Conservation (phyloP, 2,888 invertebrate species). For the Chironomus riparius region DNA sequence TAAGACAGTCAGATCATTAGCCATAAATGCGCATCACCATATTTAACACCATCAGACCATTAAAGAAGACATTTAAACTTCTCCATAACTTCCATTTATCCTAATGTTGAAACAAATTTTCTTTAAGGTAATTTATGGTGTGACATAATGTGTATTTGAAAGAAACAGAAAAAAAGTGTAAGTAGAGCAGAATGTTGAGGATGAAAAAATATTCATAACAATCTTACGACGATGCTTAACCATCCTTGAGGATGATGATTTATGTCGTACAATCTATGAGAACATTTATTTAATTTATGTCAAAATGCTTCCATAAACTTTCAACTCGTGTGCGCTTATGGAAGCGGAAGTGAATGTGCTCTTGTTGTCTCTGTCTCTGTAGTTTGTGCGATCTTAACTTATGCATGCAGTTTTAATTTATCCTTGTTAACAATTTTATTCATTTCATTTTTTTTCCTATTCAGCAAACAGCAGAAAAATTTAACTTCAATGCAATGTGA, state of each 20-base stretch:
- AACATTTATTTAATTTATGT: conserved; percentile 24
- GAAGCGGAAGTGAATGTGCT: background rate
- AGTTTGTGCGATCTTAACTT: background rate
- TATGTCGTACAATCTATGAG: conserved; percentile 20
- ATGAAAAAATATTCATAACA: conserved; percentile 7
- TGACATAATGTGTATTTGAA: background rate
- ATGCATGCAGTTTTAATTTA: background rate
- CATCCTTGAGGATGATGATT: conserved; percentile 18
- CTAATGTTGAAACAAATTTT: background rate
- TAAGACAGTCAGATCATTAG: too few species aligned
- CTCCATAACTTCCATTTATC: too few species aligned
- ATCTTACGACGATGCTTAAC: conserved; percentile 4
- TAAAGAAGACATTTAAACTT: too few species aligned
- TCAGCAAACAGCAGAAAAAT: too few species aligned
- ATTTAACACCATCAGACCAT: too few species aligned
- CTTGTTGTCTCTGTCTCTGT: background rate
- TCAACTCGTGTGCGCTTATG: background rate
- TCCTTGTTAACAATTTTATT: background rate
- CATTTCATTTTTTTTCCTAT: too few species aligned
- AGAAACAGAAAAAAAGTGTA: background rate
- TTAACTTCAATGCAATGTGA: too few species aligned
- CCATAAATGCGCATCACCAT: too few species aligned
- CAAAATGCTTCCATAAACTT: conserved; percentile 5
- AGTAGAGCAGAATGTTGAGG: background rate
- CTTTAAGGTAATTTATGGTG: background rate